A percentile compares a stretch with the other conserved stretches of the same genome.
phyloP scores from a whole-genome alignment of 2,113 vertebrate genomes.

The Ictalurus punctatus region DNA sequence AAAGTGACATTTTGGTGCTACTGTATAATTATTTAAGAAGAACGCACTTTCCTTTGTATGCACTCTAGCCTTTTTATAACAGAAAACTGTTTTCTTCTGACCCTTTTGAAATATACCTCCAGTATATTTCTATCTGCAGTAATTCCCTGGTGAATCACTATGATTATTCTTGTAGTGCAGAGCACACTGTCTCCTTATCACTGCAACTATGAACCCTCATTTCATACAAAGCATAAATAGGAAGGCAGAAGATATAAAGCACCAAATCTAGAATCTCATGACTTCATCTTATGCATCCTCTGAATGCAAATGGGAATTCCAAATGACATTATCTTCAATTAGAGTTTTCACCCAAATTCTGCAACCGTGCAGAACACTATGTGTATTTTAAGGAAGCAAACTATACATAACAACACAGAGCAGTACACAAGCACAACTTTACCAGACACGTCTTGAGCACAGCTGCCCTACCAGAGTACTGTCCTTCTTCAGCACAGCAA shows the following conservation, averaged over 20 bases:
- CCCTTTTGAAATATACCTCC: not conserved
- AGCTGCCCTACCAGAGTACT: not conserved
- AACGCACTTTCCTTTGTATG: not conserved
- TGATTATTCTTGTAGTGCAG: constrained; percentile 31
- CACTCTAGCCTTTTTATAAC: not conserved
- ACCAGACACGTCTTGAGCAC: constrained; percentile 25
- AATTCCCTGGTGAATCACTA: constrained; percentile 11
- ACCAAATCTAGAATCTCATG: not conserved
- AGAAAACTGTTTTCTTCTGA: constrained; percentile 1
- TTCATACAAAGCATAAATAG: constrained; percentile 26
- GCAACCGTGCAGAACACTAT: constrained; percentile 1
- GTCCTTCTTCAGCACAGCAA: not conserved
- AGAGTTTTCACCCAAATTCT: not conserved
- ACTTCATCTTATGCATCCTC: not conserved
- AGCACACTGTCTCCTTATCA: constrained; percentile 45
- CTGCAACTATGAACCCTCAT: constrained; percentile 15
- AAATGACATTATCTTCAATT: not conserved
- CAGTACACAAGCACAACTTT: constrained; percentile 36
- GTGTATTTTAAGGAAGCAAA: constrained; percentile 2
- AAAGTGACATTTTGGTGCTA: not conserved
- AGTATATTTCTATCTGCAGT: constrained; percentile 43
- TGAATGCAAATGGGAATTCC: not conserved
- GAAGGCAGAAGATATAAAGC: constrained; percentile 3
- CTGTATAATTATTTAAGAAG: not conserved
- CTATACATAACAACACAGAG: not conserved